These are phyloP conservation scores for Creontiades dilutus DNA, from an alignment of 2,888 invertebrate genomes.

Conservation along the genomic window DNA sequence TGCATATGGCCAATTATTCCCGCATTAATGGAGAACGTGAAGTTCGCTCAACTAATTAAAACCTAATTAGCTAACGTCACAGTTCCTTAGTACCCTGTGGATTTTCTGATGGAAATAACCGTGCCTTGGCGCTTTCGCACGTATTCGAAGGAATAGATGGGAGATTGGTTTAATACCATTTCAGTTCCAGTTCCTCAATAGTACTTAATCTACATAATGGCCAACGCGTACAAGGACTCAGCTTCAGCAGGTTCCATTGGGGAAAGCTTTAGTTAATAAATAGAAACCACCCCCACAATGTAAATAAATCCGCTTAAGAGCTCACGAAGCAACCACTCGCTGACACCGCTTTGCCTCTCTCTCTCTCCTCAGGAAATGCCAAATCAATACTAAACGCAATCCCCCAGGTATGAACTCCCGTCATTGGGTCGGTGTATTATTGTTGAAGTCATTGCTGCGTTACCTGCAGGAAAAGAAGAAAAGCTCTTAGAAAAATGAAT, in stretches of 20 bases:
- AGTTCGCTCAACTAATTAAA: too few relatives aligned
- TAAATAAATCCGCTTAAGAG: constrained; percentile 49
- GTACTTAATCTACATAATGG: too few relatives aligned
- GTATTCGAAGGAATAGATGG: too few relatives aligned
- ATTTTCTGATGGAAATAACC: too few relatives aligned
- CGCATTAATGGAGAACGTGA: too few relatives aligned
- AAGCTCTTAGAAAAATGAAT: constrained; percentile 61
- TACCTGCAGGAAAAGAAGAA: neutral
- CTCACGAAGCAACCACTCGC: constrained; percentile 5
- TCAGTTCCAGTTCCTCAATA: too few relatives aligned
- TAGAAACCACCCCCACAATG: constrained; percentile 3
- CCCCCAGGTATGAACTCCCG: constrained; percentile 26
- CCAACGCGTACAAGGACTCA: too few relatives aligned
- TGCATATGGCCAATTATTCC: too few relatives aligned
- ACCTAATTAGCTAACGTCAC: too few relatives aligned
- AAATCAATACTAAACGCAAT: constrained; percentile 43
- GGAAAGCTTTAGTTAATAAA: constrained; percentile 12
- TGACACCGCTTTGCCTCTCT: neutral
- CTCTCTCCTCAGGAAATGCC: constrained; percentile 17
- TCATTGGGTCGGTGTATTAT: neutral
- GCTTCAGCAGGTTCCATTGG: neutral
- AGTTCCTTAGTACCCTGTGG: too few relatives aligned
- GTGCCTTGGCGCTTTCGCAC: too few relatives aligned
- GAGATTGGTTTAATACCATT: too few relatives aligned
- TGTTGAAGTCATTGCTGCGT: neutral